Evolutionary conservation across 2,113 vertebrate species (phyloP).

Genomic region (Protobothrops flavoviridis): DNA sequence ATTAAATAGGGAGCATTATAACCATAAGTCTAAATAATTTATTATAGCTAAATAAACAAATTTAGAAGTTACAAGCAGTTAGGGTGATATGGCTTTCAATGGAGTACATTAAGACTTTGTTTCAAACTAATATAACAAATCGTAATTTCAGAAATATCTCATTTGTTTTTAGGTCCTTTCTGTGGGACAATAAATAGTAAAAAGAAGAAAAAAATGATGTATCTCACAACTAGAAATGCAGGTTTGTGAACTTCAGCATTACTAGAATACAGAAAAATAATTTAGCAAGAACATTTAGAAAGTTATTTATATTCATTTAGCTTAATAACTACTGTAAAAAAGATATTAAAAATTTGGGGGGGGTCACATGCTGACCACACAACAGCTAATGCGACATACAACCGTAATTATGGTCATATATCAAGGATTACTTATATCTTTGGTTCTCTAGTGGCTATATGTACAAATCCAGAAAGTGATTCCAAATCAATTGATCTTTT

Average conservation of each 20-base stretch:
- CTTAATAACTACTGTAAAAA: not conserved
- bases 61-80: not conserved
- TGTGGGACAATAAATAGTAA: constrained; percentile 88
- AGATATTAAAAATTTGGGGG: not conserved
- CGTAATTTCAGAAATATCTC: constrained; percentile 21
- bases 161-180: constrained; percentile 80
- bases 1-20: constrained; percentile 16
- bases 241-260: constrained; percentile 71
- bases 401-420: not conserved
- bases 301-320: not conserved
- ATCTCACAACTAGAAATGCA: constrained; percentile 96
- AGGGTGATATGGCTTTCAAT: not conserved
- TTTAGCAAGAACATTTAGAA: not conserved
- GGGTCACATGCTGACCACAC: not conserved
- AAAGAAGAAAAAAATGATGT: constrained; percentile 99
- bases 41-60: not conserved
- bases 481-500: not conserved
- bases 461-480: not conserved
- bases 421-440: not conserved
- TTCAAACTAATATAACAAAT: not conserved
- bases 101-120: not conserved
- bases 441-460: not conserved
- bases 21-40: not conserved
- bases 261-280: not conserved
- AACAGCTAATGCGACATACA: not conserved